These are phyloP conservation scores for Notodonta dromedarius DNA, from an alignment of 2,888 invertebrate genomes.

Conservation along the genomic window DNA sequence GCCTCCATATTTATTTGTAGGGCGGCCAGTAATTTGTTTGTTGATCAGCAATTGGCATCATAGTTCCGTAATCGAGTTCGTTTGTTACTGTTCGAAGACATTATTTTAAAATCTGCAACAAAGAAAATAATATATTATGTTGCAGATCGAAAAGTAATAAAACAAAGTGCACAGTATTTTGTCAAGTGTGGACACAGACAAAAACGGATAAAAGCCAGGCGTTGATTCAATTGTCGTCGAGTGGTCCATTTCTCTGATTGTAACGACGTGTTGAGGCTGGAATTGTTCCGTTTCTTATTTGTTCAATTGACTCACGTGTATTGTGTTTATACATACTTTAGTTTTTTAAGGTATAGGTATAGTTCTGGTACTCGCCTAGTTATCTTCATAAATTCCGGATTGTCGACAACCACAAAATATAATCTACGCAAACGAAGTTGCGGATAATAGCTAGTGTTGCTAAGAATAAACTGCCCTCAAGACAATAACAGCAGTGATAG, in stretches of 20 bases:
- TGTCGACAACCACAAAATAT: too few species aligned
- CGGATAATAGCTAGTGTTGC: too few species aligned
- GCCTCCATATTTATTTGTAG: conserved; percentile 67
- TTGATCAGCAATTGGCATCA: conserved; percentile 21
- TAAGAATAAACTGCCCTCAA: too few species aligned
- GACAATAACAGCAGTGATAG: too few species aligned
- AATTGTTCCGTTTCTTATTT: conserved; percentile 34
- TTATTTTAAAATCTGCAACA: conserved; percentile 51
- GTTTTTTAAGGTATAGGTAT: not conserved
- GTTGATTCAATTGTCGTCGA: conserved; percentile 52
- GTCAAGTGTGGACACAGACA: conserved; percentile 37
- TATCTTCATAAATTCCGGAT: too few species aligned
- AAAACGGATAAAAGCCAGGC: conserved; percentile 35
- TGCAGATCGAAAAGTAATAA: conserved; percentile 37
- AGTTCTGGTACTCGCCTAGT: too few species aligned
- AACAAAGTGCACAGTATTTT: conserved; percentile 32
- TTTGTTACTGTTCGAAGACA: conserved; percentile 17
- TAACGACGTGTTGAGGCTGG: conserved; percentile 41
- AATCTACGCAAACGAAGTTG: too few species aligned
- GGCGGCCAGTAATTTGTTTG: conserved; percentile 16
- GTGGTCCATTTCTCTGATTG: conserved; percentile 74
- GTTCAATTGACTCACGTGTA: not conserved
- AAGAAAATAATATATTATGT: conserved; percentile 28
- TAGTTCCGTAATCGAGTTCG: conserved; percentile 32
- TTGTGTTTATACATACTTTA: not conserved